Conservation (phyloP, 2,797 vertebrate species). For the Hoplostethus atlanticus region DNA sequence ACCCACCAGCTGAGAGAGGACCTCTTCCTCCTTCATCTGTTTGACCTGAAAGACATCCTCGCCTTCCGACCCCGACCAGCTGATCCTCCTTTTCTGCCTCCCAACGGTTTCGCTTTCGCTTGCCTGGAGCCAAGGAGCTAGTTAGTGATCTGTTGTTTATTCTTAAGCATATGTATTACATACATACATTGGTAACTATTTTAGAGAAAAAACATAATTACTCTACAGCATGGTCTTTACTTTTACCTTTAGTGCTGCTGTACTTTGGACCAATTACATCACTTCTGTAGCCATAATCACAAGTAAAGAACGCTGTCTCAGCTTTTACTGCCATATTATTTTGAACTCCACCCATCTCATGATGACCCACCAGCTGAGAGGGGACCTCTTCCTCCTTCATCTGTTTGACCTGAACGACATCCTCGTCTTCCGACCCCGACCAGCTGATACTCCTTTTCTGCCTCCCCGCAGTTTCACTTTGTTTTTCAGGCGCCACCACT, state of each 20-base stretch:
- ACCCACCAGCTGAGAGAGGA: constrained; percentile 75
- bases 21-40: constrained; percentile 72
- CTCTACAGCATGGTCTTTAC: too few relatives aligned
- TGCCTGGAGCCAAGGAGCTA: too few relatives aligned
- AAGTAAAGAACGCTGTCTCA: too few relatives aligned
- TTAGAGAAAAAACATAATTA: too few relatives aligned
- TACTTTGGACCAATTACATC: too few relatives aligned
- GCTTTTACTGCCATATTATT: too few relatives aligned
- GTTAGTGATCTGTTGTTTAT: too few relatives aligned
- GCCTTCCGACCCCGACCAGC: constrained; percentile 19
- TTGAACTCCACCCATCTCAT: background rate
- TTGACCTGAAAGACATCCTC: constrained; percentile 44
- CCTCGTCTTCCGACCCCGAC: constrained; percentile 33
- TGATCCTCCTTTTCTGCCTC: constrained; percentile 67
- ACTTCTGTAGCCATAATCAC: too few relatives aligned
- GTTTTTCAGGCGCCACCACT: constrained; percentile 56
- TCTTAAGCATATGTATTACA: too few relatives aligned
- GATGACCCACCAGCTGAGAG: constrained; percentile 73
- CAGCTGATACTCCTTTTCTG: constrained; percentile 55
- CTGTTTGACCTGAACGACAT: constrained; percentile 42
- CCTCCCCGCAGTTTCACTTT: constrained; percentile 61
- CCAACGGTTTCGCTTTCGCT: constrained; percentile 41
- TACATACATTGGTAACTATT: too few relatives aligned
- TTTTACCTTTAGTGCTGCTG: too few relatives aligned
- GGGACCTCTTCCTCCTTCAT: constrained; percentile 73